Base-by-base conservation (phyloP, 2,797 vertebrate genomes). In the Melanotaenia trifasciata region DNA sequence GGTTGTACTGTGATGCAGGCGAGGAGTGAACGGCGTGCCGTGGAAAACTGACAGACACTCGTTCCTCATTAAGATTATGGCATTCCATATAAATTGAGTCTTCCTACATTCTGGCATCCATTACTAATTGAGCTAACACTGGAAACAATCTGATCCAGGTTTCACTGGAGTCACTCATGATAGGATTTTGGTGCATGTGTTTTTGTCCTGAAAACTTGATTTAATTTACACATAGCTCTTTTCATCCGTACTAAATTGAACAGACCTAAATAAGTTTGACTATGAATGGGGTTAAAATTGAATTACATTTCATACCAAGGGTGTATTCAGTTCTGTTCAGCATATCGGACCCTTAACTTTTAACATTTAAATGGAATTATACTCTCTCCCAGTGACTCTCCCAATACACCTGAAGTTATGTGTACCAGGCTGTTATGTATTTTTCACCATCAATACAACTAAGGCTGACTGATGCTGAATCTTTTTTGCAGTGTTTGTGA, bases 41-140 rank as follows among this genome's bases (percentile, higher is more conserved):
- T 58, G 64, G 63, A 22, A 78, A 81, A 64, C 40, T 43, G 57
- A 53, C 30, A 22, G 70, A 78, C 54, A 24, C 62, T 84, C 3
- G 58, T 59, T 78, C 62, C 71, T 74, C 58, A 86, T 86, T 78
- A 75, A 45, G 59, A 62, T 72, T 70, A 85, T 56, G 33, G 11
- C 20, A 62, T 78, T 83, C 51, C 53, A 35, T 51, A 54, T 64
- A 69, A 78, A 85, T 61, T 53, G 50, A 64, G 63, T 79, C 73
- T 85, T 74, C 74, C 57, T 53, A 36, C 71, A 61, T 53, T 66
- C 72, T 76, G 76, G 57, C 60, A 20, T 82, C 64, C 30, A 30
- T 60, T 61, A 64, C 40, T 60, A 74, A 80, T 47, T 67, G n/a
- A 51, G 26, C 43, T 26, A 64, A 79, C 43, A 36, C 57, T 30